Evolutionary conservation across 2,797 vertebrate genomes (phyloP), one percentile per base, ranked within the genome.

Genomic region (Pantherophis vulpinus): DNA sequence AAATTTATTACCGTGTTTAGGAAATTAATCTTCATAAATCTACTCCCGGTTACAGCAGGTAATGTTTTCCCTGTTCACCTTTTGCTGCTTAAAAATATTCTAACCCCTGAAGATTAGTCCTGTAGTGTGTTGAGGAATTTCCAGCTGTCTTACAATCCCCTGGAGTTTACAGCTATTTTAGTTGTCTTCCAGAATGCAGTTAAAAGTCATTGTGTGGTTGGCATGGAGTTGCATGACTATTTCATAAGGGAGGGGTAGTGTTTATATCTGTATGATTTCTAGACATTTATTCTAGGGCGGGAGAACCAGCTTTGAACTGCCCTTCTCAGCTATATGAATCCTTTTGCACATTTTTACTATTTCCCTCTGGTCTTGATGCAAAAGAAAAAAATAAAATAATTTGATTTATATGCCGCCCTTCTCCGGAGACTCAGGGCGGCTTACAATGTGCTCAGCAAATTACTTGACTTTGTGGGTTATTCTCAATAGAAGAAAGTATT

Each of bases 41-140:
- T 56, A 88, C 51, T 66, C 59, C 2, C 3, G 66, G 29, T 89
- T 90, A 89, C 10, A 61, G 13, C 0, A 90, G 59, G 58, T 2
- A 0, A 86, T 94, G 37, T 90, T 86, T 61, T 60, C 9, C 87
- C 87, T 93, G 42, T 60, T 93, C 51, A 54, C 2, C 1, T 47
- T 47, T 55, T 88, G 86, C 91, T 94, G 16, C 18, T 55, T 23
- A 86, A 89, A 51, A 58, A 61, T 27, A 6, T 94, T 59, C 91
- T 95, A 96, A 96, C 95, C 94, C 56, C 92, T 91, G 10, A 90
- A 89, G 66, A 0, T 96, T 95, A 94, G 66, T 96, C 56, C 93
- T 95, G 32, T 91, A 59, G 86, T 58, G 88, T 60, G 23, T 11
- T 83, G 86, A 79, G 29, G 92, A 96, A 97, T 96, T 96, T 95